Evolutionary conservation across 2,888 invertebrate genomes (phyloP), one percentile per base, ranked within the genome.

Genomic region (Amblyjoppa fuscipennis): DNA sequence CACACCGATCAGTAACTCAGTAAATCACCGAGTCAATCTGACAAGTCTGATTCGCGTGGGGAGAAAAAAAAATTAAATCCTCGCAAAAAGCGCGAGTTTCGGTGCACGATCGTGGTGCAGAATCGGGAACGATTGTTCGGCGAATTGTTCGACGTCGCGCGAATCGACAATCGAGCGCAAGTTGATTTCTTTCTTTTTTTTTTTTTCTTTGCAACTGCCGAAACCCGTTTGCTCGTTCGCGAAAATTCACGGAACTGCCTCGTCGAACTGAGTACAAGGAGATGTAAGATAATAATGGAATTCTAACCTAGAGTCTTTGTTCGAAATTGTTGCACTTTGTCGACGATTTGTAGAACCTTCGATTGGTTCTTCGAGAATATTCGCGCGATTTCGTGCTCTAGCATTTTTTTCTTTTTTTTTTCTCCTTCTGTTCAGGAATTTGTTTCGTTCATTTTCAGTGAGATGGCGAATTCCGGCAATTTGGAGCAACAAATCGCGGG

Each of bases 401-500:
- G 9, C n/a, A 9, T 28, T 28, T 28, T 59, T 25, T 9, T 59
- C n/a, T 59, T 59, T 34, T 59, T 56, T 56, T 56, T 56, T 25
- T 56, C 6, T 9, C 7, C 7, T 2, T 28, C 31, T 59, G 25
- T 68, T 16, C n/a, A 20, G 7, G 2, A 61, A 16, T 61, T 31
- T 31, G 3, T 6, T 61, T 6, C 31, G 3, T 31, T 61, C 34
- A 13, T 61, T 31, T 34, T 34, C 34, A 61, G 31, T n/a, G 25
- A 41, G 68, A 94, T 94, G 94, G 91, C 93, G 45, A 93, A 91
- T 89, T 95, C 96, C 94, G 96, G 96, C 88, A 96, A 96, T 89
- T 94, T 97, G 91, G 97, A 97, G 90, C 96, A 96, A 90, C 96
- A 97, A 94, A 94, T 97, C 90, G 96, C 96, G 20, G 96, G 96